Evolutionary conservation across 2,888 invertebrate species (phyloP), one percentile per base, ranked within the genome.

Genomic region (Eupithecia abbreviata): DNA sequence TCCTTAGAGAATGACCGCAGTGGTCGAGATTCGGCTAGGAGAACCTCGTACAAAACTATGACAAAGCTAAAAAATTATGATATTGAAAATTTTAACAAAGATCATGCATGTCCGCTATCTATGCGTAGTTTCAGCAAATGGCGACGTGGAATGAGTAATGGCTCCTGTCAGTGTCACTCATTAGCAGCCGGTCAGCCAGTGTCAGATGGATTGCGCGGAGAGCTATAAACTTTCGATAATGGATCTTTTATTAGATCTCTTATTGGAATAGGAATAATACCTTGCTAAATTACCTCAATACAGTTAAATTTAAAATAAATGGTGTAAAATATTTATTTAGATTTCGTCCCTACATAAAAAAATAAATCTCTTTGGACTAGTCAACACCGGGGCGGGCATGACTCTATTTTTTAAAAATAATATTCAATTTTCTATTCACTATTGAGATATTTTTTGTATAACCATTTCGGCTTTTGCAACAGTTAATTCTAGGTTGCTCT

Each of bases 91-190:
- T 30, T 30, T 30, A 30, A 30, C 30, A 30, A 30, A 30, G 30
- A 30, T 30, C 30, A 30, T 30, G 45, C 62, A 69, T 43, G 72
- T 77, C 77, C 72, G 72, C 75, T 75, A 9, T 15, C 3, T 73
- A 15, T 71, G 68, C 45, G 47, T 73, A 68, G 51, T 49, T 71
- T 62, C 65, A 78, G 65, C 43, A 69, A 73, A 73, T 72, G 47
- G 66, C 43, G 72, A 74, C 66, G 69, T 66, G 49, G 72, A 72
- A 69, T 79, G 77, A 79, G 70, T 75, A 72, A 75, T 75, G 68
- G 73, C 42, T 73, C 49, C 79, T 15, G 76, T 77, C 75, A 74
- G 71, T 71, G 78, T 78, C 78, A 72, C 74, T 77, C 75, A 79
- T 77, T 72, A 72, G 79, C 76, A 77, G 77, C 76, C 73, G 79